Evolutionary conservation across 2,797 vertebrate species (phyloP).

Genomic region (Tadarida brasiliensis): DNA sequence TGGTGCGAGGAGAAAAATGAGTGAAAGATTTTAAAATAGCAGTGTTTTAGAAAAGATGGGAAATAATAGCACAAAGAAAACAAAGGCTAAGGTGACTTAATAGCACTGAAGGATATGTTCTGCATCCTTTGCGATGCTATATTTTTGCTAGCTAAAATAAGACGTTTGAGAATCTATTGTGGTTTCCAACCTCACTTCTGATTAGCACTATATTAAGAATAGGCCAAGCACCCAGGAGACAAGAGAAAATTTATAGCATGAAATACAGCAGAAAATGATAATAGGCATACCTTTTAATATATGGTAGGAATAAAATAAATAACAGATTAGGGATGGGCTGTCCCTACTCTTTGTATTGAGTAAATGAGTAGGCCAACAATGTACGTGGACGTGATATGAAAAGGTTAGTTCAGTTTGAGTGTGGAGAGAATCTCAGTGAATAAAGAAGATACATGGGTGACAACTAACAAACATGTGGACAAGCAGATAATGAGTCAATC

Average conservation of each 20-base stretch:
- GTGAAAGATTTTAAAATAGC: slow-evolving; percentile 48
- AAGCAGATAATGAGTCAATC: slow-evolving; percentile 17
- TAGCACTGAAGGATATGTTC: not conserved
- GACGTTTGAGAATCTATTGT: not conserved
- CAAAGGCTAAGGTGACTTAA: slow-evolving; percentile 20
- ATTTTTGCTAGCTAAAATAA: slow-evolving; percentile 57
- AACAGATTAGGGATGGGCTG: not conserved
- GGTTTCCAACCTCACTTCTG: not conserved
- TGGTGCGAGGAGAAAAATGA: slow-evolving; percentile 32
- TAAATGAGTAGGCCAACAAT: slow-evolving; percentile 31
- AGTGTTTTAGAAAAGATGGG: slow-evolving; percentile 49
- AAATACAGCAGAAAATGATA: slow-evolving; percentile 39
- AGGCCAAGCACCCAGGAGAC: not conserved
- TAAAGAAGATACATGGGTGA: not conserved
- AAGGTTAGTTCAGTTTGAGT: slow-evolving; percentile 40
- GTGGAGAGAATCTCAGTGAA: not conserved
- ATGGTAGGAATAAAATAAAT: slow-evolving; percentile 14
- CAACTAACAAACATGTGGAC: not conserved
- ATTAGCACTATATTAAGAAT: slow-evolving; percentile 51
- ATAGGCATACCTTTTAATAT: slow-evolving; percentile 27
- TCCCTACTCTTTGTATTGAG: not conserved
- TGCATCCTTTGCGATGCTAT: not conserved
- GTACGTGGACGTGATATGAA: not conserved
- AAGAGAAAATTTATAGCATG: slow-evolving; percentile 32
- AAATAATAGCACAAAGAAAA: slow-evolving; percentile 49